Percentiles rank a stretch among this genome's conserved stretches.
Conservation (phyloP, 2,113 vertebrate species). For the Sebastes schlegelii region DNA sequence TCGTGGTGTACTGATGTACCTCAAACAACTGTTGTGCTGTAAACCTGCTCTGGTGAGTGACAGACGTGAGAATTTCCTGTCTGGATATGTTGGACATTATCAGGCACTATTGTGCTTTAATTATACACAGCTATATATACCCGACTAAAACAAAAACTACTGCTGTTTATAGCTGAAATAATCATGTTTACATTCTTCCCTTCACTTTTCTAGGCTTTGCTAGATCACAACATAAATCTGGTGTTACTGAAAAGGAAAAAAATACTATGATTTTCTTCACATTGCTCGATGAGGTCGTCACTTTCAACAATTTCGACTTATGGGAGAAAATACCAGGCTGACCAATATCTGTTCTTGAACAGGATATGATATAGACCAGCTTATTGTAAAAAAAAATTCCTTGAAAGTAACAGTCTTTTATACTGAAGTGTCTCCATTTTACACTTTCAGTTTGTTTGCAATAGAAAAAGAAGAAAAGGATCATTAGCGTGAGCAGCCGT, state of each 20-base stretch:
- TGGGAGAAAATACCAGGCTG: background rate
- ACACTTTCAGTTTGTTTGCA: background rate
- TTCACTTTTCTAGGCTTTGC: background rate
- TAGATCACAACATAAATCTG: background rate
- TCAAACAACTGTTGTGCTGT: background rate
- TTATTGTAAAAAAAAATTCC: too few species aligned
- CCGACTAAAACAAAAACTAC: background rate
- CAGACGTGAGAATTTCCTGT: background rate
- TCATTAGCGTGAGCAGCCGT: background rate
- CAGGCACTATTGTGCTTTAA: constrained; percentile 35
- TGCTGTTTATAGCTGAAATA: background rate
- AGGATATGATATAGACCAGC: background rate
- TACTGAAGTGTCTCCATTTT: background rate
- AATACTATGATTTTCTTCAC: background rate
- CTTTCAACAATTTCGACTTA: background rate
- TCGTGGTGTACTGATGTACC: background rate
- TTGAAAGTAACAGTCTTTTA: too few species aligned
- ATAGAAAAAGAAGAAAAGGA: background rate
- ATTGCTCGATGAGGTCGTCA: background rate
- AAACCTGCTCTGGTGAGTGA: constrained; percentile 13
- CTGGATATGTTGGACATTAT: constrained; percentile 1
- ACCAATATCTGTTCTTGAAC: background rate
- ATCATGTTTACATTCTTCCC: constrained; percentile 10
- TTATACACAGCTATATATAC: constrained; percentile 22
- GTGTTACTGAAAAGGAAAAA: background rate